phyloP scores from a whole-genome alignment of 2,888 invertebrate genomes.

The Calliphora vomitoria region DNA sequence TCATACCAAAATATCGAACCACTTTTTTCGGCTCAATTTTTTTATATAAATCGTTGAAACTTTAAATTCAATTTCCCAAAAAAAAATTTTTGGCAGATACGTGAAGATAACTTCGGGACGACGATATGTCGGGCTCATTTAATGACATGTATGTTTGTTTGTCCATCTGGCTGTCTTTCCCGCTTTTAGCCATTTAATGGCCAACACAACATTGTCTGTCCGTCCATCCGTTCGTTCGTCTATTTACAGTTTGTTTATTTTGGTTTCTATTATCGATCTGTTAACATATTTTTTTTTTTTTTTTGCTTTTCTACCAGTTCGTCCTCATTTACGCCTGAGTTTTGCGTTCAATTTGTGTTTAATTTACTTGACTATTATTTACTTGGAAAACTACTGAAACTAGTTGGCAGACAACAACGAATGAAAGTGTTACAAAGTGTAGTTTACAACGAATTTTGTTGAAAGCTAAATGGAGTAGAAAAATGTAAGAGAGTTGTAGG shows the following conservation, averaged over 20 bases:
- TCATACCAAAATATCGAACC: no score
- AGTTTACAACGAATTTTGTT: neutral
- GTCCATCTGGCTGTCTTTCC: neutral
- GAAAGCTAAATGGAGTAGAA: neutral
- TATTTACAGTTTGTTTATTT: slow-evolving; percentile 40
- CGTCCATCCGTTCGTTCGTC: neutral
- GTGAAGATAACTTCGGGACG: no score
- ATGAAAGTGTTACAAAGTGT: neutral
- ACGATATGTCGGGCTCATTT: slow-evolving; percentile 22
- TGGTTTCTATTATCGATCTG: slow-evolving; percentile 63
- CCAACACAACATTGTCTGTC: slow-evolving; percentile 23
- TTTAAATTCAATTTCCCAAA: no score
- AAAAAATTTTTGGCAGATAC: no score
- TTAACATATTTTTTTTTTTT: slow-evolving; percentile 64
- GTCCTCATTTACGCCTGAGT: slow-evolving; percentile 56
- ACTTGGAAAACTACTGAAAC: neutral
- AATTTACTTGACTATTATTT: slow-evolving; percentile 23
- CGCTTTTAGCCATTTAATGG: slow-evolving; percentile 35
- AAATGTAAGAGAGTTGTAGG: neutral
- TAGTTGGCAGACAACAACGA: neutral
- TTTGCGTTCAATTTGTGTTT: slow-evolving; percentile 14
- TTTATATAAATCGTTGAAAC: no score
- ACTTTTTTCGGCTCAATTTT: no score
- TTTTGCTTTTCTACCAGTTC: slow-evolving; percentile 1
- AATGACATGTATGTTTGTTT: slow-evolving; percentile 43